A percentile compares a stretch with the other conserved stretches of the same genome.
phyloP scores from a whole-genome alignment of 2,113 vertebrate genomes.

The Procavia capensis region DNA sequence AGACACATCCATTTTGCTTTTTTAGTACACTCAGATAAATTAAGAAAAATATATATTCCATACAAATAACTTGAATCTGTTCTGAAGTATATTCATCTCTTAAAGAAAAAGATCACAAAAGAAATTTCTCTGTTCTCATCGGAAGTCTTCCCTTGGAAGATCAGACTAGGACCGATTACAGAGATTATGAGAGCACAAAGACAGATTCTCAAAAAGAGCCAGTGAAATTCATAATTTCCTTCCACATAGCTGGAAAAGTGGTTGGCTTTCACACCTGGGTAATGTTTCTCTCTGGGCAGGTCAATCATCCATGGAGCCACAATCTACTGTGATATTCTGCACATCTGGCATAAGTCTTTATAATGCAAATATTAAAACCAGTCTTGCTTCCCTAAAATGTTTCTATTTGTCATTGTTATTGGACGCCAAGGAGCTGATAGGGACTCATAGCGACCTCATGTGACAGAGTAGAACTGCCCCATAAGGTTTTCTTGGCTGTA shows the following conservation, averaged over 20 bases:
- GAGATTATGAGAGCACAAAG: background rate
- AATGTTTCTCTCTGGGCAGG: conserved; percentile 58
- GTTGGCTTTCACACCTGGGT: conserved; percentile 43
- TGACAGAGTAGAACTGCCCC: background rate
- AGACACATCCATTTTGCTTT: background rate
- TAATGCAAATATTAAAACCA: conserved; percentile 56
- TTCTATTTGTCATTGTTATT: background rate
- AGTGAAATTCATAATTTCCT: conserved; percentile 59
- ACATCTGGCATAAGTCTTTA: conserved; percentile 59
- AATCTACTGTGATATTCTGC: conserved; percentile 59
- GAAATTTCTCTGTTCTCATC: background rate
- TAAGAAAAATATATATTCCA: background rate
- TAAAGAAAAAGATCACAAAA: conserved; percentile 2
- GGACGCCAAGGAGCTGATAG: background rate
- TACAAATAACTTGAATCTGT: conserved; percentile 8
- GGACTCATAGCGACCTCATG: background rate
- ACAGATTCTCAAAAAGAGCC: conserved; percentile 38
- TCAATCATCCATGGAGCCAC: conserved; percentile 39
- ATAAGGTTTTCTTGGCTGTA: background rate
- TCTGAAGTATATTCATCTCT: background rate
- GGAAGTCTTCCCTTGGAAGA: conserved; percentile 35
- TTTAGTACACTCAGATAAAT: conserved; percentile 34
- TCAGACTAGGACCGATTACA: background rate
- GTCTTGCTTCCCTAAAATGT: background rate
- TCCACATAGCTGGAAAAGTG: conserved; percentile 28